A percentile compares a stretch with the other conserved stretches of the same genome.
phyloP scores from a whole-genome alignment of 2,888 invertebrate species.

The Branchellion lobata region DNA sequence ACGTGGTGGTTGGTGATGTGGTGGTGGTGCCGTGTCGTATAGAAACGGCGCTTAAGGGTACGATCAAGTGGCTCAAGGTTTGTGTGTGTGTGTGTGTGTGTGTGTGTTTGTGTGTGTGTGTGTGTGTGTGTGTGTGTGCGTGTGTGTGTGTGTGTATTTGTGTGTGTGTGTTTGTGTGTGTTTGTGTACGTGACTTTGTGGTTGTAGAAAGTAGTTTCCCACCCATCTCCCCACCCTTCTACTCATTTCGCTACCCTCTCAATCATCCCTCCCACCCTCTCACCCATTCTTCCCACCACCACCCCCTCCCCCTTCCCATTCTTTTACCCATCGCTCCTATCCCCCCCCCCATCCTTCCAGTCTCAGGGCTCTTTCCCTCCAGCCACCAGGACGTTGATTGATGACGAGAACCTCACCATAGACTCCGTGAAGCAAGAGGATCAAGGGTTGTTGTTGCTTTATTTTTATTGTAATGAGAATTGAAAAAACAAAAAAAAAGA shows the following conservation, averaged over 20 bases:
- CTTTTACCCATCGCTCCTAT: background rate
- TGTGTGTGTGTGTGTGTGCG: background rate
- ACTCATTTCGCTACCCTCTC: too few relatives aligned
- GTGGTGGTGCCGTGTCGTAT: constrained; percentile 22
- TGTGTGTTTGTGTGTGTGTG: background rate
- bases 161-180: background rate
- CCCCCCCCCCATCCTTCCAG: constrained; percentile 61
- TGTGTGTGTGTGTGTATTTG: background rate
- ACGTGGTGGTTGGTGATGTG: constrained; percentile 10
- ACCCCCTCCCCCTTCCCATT: background rate
- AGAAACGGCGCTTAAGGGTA: background rate
- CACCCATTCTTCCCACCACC: too few relatives aligned
- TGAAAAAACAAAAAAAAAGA: background rate
- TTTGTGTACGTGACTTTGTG: too few relatives aligned
- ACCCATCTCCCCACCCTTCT: too few relatives aligned
- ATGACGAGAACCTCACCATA: constrained; percentile 85
- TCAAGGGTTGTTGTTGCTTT: constrained; percentile 68
- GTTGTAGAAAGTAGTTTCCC: too few relatives aligned
- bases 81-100: background rate
- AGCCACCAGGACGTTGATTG: constrained; percentile 69
- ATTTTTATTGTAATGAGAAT: background rate
- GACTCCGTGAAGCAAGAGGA: constrained; percentile 81
- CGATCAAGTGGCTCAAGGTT: constrained; percentile 25
- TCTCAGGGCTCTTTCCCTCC: constrained; percentile 70
- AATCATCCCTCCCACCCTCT: too few relatives aligned